Evolutionary conservation across 2,113 vertebrate genomes (phyloP).

Genomic region (Clarias batrachus): DNA sequence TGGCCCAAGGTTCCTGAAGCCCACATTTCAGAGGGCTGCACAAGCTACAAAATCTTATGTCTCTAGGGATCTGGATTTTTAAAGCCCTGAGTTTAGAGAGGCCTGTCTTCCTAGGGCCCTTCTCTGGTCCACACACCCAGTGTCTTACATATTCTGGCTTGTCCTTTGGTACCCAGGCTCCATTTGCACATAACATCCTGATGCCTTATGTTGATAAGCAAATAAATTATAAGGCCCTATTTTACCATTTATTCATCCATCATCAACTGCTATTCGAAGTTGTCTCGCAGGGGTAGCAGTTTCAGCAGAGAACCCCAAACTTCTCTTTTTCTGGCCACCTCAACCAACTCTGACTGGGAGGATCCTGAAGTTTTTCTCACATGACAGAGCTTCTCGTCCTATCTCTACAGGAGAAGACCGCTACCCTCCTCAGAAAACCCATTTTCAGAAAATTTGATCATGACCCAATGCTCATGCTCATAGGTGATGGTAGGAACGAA

Average conservation of each 20-base stretch:
- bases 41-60: neutral
- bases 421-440: too few relatives aligned
- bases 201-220: neutral
- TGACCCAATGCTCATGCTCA: too few relatives aligned
- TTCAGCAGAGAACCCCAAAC: too few relatives aligned
- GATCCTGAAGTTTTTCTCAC: too few relatives aligned
- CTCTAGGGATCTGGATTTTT: neutral
- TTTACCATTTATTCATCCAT: neutral
- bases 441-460: too few relatives aligned
- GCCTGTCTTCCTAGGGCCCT: neutral
- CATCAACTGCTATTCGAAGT: too few relatives aligned
- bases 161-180: neutral
- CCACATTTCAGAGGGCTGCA: neutral
- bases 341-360: too few relatives aligned
- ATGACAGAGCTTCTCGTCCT: too few relatives aligned
- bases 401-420: too few relatives aligned
- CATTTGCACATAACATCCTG: neutral
- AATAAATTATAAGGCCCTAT: neutral
- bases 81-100: neutral
- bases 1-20: neutral
- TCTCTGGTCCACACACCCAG: neutral
- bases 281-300: too few relatives aligned
- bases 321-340: too few relatives aligned
- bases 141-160: neutral
- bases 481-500: too few relatives aligned